These are phyloP conservation scores for Platycheirus albimanus DNA, from an alignment of 2,888 invertebrate genomes.

Conservation along the genomic window DNA sequence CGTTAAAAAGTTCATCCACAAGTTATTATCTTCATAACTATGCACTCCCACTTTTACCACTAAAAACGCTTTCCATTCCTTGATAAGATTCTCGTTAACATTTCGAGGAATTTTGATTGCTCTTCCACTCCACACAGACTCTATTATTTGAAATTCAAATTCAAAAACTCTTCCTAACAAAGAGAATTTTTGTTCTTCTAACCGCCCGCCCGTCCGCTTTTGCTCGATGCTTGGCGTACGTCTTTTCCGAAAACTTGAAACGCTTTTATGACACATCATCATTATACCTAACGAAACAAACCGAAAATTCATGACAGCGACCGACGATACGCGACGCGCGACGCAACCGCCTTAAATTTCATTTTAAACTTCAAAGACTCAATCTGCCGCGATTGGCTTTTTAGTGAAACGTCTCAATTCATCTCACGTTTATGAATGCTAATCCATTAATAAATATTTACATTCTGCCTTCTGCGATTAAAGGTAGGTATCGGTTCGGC, in stretches of 20 bases:
- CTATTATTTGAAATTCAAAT: constrained; percentile 62
- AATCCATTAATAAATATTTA: constrained; percentile 74
- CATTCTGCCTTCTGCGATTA: constrained; percentile 65
- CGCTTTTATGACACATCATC: constrained; percentile 60
- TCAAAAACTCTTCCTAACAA: constrained; percentile 35
- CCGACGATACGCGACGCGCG: neutral
- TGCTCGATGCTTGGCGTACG: too few species aligned
- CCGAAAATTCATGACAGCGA: constrained; percentile 57
- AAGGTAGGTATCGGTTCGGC: constrained; percentile 47
- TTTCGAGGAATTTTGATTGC: constrained; percentile 41
- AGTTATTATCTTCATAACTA: constrained; percentile 55
- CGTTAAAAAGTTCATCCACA: constrained; percentile 45
- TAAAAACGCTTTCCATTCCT: constrained; percentile 13
- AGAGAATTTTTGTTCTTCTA: constrained; percentile 3
- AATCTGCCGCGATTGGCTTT: constrained; percentile 51
- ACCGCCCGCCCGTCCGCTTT: too few species aligned
- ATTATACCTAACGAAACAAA: constrained; percentile 41
- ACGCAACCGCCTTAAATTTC: constrained; percentile 43
- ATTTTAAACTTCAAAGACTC: constrained; percentile 63
- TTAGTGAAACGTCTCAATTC: constrained; percentile 59
- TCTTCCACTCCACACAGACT: constrained; percentile 23
- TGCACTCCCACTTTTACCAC: constrained; percentile 1
- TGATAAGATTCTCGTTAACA: constrained; percentile 57
- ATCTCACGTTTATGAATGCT: constrained; percentile 71
- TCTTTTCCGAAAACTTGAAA: constrained; percentile 24